Conservation (phyloP, 1,140 invertebrate genomes). For the Stenopsyche tienmushanensis region DNA sequence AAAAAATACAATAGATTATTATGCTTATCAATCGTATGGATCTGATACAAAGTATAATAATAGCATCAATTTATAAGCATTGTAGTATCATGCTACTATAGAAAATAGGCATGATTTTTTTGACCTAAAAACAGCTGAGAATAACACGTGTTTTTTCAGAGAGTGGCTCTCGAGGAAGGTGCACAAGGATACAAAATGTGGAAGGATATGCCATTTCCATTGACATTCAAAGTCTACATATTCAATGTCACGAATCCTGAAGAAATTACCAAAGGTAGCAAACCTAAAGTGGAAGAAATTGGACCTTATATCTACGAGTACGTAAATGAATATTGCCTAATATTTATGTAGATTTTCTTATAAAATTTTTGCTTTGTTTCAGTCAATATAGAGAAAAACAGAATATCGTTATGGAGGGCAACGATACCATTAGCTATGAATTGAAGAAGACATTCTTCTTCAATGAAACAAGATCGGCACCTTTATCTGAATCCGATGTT, state of each 20-base stretch:
- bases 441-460: conserved; percentile 62
- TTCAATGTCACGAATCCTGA: conserved; percentile 67
- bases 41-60: too few species aligned
- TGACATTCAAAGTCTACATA: conserved; percentile 61
- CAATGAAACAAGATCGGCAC: conserved; percentile 57
- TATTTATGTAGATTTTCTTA: background rate
- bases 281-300: conserved; percentile 57
- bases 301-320: conserved; percentile 70
- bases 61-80: too few species aligned
- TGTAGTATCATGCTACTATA: too few species aligned
- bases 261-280: conserved; percentile 56
- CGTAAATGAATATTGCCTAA: conserved; percentile 41
- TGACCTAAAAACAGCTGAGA: too few species aligned
- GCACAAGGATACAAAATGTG: conserved; percentile 54
- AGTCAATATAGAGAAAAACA: conserved; percentile 62
- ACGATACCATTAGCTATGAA: conserved; percentile 62
- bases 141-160: too few species aligned
- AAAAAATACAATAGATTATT: too few species aligned
- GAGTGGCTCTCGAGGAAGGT: conserved; percentile 51
- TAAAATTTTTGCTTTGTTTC: conserved; percentile 36
- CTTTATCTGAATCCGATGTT: conserved; percentile 59
- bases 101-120: too few species aligned
- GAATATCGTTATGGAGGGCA: conserved; percentile 53
- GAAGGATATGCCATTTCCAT: conserved; percentile 51
- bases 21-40: too few species aligned